These are phyloP conservation scores for Brachionus calyciflorus DNA, from an alignment of 1,140 invertebrate genomes.

Conservation along the genomic window DNA sequence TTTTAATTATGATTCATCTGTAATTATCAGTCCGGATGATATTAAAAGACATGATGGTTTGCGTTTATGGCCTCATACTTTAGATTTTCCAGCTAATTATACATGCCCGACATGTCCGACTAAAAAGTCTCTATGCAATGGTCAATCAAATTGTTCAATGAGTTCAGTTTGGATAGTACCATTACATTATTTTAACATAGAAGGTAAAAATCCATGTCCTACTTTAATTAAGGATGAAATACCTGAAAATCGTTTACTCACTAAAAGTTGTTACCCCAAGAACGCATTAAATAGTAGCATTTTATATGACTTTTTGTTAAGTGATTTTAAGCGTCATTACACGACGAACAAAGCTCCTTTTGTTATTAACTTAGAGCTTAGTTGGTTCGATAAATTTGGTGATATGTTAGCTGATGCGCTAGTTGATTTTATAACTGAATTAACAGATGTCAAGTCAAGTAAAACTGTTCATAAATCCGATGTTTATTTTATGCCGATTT, in stretches of 20 bases:
- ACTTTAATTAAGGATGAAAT: constrained; percentile 10
- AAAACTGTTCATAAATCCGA: neutral
- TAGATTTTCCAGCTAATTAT: constrained; percentile 29
- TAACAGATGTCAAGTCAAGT: neutral
- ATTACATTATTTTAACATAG: constrained; percentile 31
- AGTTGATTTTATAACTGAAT: constrained; percentile 14
- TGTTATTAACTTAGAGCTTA: constrained; percentile 14
- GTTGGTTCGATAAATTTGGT: constrained; percentile 22
- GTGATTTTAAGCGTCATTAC: constrained; percentile 15
- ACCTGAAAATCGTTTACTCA: constrained; percentile 1
- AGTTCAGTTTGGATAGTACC: constrained; percentile 20
- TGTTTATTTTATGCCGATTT: constrained; percentile 38
- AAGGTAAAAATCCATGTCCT: constrained; percentile 30
- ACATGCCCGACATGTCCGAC: constrained; percentile 35
- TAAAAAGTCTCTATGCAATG: neutral
- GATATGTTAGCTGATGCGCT: constrained; percentile 1
- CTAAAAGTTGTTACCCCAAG: neutral
- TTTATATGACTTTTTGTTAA: neutral
- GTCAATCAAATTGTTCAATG: constrained; percentile 30
- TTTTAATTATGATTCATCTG: constrained; percentile 40
- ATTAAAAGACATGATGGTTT: constrained; percentile 11
- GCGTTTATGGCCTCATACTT: constrained; percentile 35
- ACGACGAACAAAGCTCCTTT: constrained; percentile 36
- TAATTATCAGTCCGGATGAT: constrained; percentile 4
- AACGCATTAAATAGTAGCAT: neutral